A percentile compares a stretch with the other conserved stretches of the same genome.
Conservation (phyloP, 2,888 invertebrate genomes). For the Oligia latruncula region DNA sequence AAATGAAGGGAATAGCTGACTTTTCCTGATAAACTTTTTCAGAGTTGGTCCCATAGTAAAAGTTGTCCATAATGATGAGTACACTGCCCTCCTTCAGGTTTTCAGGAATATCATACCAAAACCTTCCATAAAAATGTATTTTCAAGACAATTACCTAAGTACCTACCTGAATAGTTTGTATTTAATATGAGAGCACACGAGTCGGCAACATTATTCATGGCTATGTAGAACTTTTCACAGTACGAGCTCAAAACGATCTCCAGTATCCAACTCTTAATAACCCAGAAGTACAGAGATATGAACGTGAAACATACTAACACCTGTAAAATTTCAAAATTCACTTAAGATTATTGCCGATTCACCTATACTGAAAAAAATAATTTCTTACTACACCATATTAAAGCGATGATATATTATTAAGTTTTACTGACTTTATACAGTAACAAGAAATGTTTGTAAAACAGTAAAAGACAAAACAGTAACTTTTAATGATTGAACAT, state of each 20-base stretch:
- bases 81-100: not conserved
- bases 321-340: conserved; percentile 13
- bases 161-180: conserved; percentile 32
- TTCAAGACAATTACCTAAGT: not conserved
- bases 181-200: conserved; percentile 26
- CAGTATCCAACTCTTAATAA: conserved; percentile 29
- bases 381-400: no score
- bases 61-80: not conserved
- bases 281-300: conserved; percentile 33
- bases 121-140: not conserved
- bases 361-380: no score
- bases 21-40: not conserved
- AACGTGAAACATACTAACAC: conserved; percentile 7
- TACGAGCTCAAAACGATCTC: conserved; percentile 26
- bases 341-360: not conserved
- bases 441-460: no score
- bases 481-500: no score
- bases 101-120: not conserved
- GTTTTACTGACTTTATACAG: no score
- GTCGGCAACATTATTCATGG: conserved; percentile 16
- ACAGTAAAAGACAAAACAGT: no score
- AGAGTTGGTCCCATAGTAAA: not conserved
- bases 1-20: not conserved
- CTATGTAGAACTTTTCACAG: conserved; percentile 27
- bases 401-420: no score